A percentile compares a stretch with the other conserved stretches of the same genome.
phyloP scores from a whole-genome alignment of 2,888 invertebrate species.

The Amaurobius ferox region DNA sequence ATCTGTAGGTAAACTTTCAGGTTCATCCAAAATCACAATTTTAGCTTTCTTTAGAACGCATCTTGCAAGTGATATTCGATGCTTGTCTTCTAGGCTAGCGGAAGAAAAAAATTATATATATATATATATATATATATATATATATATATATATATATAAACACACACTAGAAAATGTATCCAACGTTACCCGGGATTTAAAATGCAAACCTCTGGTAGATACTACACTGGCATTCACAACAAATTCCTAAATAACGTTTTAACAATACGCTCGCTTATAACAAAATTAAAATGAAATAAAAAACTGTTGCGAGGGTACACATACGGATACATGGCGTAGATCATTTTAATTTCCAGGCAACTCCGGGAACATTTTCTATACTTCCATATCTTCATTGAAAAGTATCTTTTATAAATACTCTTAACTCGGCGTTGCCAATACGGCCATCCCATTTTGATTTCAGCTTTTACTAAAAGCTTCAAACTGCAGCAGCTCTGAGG shows the following conservation, averaged over 20 bases:
- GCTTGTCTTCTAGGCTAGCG: conserved; percentile 25
- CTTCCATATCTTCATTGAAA: too few species aligned
- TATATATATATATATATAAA: neutral
- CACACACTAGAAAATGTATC: neutral
- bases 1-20: conserved; percentile 5
- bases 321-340: too few species aligned
- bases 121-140: neutral
- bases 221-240: neutral
- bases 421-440: too few species aligned
- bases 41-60: conserved; percentile 41
- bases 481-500: too few species aligned
- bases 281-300: neutral
- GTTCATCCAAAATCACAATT: conserved; percentile 53
- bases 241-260: neutral
- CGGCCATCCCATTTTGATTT: too few species aligned
- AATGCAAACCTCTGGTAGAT: too few species aligned
- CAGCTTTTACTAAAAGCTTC: too few species aligned
- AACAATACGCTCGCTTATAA: neutral
- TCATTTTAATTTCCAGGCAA: too few species aligned
- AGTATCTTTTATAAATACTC: too few species aligned
- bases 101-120: neutral
- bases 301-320: too few species aligned
- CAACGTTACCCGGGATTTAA: too few species aligned
- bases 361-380: too few species aligned
- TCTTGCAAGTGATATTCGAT: conserved; percentile 26